Evolutionary conservation across 2,113 vertebrate genomes (phyloP).

Genomic region (Chaenogobius annularis): DNA sequence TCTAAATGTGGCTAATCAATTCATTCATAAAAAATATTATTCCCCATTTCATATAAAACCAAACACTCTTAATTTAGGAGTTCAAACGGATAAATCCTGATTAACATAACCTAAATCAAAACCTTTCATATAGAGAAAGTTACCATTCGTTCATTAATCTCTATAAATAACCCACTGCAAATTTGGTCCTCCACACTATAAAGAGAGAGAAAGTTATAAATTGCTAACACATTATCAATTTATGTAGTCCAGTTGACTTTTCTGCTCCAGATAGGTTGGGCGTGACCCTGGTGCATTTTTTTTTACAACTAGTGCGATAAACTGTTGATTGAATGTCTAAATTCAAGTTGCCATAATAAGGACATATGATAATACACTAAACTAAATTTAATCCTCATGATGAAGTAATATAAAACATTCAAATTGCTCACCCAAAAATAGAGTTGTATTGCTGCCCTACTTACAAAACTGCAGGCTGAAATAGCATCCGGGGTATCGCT

Average conservation of each 20-base stretch:
- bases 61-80: too few relatives aligned
- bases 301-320: neutral
- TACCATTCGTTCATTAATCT: neutral
- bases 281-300: neutral
- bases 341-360: neutral
- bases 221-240: neutral
- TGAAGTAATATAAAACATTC: neutral
- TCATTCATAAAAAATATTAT: neutral
- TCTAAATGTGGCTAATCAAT: constrained; percentile 11
- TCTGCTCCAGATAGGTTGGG: neutral
- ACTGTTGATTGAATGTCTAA: neutral
- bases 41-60: neutral
- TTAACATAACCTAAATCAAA: constrained; percentile 15
- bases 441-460: constrained; percentile 45
- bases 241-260: neutral
- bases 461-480: constrained; percentile 38
- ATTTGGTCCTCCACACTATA: neutral
- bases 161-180: constrained; percentile 2
- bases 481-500: constrained; percentile 13
- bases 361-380: neutral
- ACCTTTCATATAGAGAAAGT: constrained; percentile 22
- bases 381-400: neutral
- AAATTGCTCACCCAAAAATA: constrained; percentile 29
- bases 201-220: neutral
- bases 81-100: neutral